phyloP scores from a whole-genome alignment of 2,113 vertebrate genomes.

The Tylochromis polylepis region DNA sequence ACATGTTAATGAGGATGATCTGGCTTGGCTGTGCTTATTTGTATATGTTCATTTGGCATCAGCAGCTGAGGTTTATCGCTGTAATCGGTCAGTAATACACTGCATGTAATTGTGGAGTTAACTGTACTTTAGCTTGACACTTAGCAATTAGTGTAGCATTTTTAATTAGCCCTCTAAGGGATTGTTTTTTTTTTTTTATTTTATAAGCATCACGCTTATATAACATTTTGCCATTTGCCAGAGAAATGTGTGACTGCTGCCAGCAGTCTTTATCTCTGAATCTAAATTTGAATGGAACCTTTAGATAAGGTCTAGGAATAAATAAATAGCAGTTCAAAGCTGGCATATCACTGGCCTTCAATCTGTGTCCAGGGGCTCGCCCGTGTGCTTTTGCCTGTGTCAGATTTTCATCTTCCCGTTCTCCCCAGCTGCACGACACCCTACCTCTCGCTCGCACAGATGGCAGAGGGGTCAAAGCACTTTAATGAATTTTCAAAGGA shows the following conservation, averaged over 20 bases:
- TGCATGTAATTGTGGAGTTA: constrained; percentile 35
- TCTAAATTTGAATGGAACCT: constrained; percentile 38
- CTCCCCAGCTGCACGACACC: constrained; percentile 45
- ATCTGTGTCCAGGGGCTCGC: constrained; percentile 22
- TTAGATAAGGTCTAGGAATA: constrained; percentile 35
- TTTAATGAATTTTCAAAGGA: constrained; percentile 76
- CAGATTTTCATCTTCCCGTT: constrained; percentile 62
- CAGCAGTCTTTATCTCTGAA: background rate
- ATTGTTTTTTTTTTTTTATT: background rate
- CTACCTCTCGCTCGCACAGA: constrained; percentile 49
- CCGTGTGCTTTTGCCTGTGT: constrained; percentile 34
- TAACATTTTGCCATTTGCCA: constrained; percentile 22
- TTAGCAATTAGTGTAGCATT: constrained; percentile 25
- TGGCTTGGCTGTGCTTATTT: background rate
- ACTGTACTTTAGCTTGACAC: constrained; percentile 35
- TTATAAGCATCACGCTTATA: background rate
- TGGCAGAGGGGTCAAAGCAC: constrained; percentile 62
- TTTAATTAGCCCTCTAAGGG: constrained; percentile 51
- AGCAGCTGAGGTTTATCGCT: constrained; percentile 24
- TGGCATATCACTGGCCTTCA: constrained; percentile 40
- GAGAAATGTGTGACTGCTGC: background rate
- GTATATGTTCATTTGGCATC: background rate
- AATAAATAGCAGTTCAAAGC: constrained; percentile 54
- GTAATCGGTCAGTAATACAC: constrained; percentile 3
- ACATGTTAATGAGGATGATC: constrained; percentile 9